A percentile compares a stretch with the other conserved stretches of the same genome.
Conservation (phyloP, 1,140 invertebrate species). For the Cherax quadricarinatus region DNA sequence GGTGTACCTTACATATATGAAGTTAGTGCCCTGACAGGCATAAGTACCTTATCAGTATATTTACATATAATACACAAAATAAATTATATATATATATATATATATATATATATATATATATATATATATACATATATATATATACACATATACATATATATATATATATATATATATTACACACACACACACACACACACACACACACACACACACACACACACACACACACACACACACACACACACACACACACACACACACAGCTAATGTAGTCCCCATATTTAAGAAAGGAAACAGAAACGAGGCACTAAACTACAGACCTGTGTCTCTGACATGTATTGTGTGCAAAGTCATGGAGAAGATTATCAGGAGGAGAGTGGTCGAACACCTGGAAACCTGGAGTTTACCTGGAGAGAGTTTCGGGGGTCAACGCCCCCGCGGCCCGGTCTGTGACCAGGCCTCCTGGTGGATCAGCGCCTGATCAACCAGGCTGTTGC, state of each 20-base stretch:
- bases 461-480: too few relatives aligned
- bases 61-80: not conserved
- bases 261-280: not conserved
- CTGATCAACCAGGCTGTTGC: too few relatives aligned
- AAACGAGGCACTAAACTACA: too few relatives aligned
- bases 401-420: too few relatives aligned
- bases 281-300: too few relatives aligned
- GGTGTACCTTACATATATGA: too few relatives aligned
- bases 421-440: too few relatives aligned
- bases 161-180: slow-evolving; percentile 10
- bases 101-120: slow-evolving; percentile 14
- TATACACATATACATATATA: slow-evolving; percentile 9
- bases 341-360: too few relatives aligned
- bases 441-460: too few relatives aligned
- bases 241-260: slow-evolving; percentile 3
- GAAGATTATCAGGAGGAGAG: too few relatives aligned
- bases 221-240: slow-evolving; percentile 3
- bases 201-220: not conserved
- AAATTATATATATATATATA: not conserved
- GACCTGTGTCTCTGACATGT: too few relatives aligned
- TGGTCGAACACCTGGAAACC: too few relatives aligned
- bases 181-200: slow-evolving; percentile 15
- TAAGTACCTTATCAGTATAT: not conserved
- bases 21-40: not conserved
- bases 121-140: slow-evolving; percentile 10